These are phyloP conservation scores for Oncorhynchus nerka DNA, from an alignment of 2,113 vertebrate species.

Conservation along the genomic window DNA sequence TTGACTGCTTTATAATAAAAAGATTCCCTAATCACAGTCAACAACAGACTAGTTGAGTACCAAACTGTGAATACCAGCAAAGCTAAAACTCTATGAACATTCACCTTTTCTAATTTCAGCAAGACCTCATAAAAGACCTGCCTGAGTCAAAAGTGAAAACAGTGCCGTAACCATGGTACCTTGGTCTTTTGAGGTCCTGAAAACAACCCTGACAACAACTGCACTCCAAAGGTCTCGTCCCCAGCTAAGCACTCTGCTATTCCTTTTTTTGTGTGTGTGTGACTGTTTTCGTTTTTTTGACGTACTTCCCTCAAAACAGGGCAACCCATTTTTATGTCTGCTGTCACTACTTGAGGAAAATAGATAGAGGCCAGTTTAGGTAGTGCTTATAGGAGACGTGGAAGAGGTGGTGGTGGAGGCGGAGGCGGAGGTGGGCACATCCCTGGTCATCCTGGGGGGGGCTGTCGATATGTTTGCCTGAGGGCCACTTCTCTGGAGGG, in stretches of 20 bases:
- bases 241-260: constrained; percentile 35
- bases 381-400: constrained; percentile 19
- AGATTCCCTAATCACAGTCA: too few species aligned
- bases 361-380: constrained; percentile 14
- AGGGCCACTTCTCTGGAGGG: constrained; percentile 7
- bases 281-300: constrained; percentile 5
- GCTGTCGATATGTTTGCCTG: constrained; percentile 16
- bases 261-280: constrained; percentile 3
- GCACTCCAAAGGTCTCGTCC: constrained; percentile 60
- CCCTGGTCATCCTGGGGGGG: constrained; percentile 3
- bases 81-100: too few species aligned
- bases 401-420: constrained; percentile 18
- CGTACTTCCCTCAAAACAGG: constrained; percentile 73
- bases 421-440: constrained; percentile 25
- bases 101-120: too few species aligned
- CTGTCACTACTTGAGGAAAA: constrained; percentile 48
- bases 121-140: neutral
- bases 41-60: too few species aligned
- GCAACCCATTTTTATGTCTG: constrained; percentile 85
- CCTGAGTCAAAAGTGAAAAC: neutral
- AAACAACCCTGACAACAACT: constrained; percentile 53
- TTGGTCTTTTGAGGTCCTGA: neutral
- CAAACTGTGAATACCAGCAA: too few species aligned
- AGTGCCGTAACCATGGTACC: neutral
- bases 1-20: too few species aligned